Percentiles rank a stretch among this genome's conserved stretches.
Evolutionary conservation across 1,140 invertebrate species (phyloP).

Genomic region (Lasaia peninsularis): DNA sequence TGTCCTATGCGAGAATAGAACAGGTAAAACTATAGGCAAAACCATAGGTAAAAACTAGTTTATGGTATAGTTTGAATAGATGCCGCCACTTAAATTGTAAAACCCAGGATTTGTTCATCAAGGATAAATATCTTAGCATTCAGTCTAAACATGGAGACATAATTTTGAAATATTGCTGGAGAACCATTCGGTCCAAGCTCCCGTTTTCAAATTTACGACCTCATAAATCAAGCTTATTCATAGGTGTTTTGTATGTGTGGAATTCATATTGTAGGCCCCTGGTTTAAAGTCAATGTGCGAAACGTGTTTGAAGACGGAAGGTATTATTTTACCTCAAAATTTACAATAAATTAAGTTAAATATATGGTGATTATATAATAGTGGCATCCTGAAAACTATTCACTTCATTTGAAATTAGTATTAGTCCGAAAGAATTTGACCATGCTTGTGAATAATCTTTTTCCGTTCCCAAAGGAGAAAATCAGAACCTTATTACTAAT

Average conservation of each 20-base stretch:
- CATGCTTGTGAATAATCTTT: too few relatives aligned
- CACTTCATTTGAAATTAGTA: too few relatives aligned
- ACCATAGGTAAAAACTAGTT: too few relatives aligned
- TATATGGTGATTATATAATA: too few relatives aligned
- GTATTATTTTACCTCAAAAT: background rate
- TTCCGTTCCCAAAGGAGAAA: too few relatives aligned
- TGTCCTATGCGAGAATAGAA: too few relatives aligned
- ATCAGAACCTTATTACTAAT: too few relatives aligned
- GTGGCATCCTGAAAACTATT: too few relatives aligned
- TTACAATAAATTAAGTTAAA: background rate
- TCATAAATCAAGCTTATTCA: slow-evolving; percentile 42
- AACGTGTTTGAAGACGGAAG: slow-evolving; percentile 1
- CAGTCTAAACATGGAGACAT: slow-evolving; percentile 36
- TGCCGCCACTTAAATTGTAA: background rate
- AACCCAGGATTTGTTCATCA: background rate
- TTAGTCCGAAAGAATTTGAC: too few relatives aligned
- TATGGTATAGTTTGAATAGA: too few relatives aligned
- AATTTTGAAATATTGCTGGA: slow-evolving; percentile 38
- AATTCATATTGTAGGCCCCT: slow-evolving; percentile 25
- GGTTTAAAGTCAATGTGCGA: slow-evolving; percentile 1
- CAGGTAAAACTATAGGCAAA: too few relatives aligned
- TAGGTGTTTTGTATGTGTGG: slow-evolving; percentile 41
- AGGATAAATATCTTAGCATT: slow-evolving; percentile 27
- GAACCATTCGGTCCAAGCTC: slow-evolving; percentile 37
- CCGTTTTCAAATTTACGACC: slow-evolving; percentile 36